Evolutionary conservation across 1,140 invertebrate species (phyloP).

Genomic region (Eufriesea mexicana): DNA sequence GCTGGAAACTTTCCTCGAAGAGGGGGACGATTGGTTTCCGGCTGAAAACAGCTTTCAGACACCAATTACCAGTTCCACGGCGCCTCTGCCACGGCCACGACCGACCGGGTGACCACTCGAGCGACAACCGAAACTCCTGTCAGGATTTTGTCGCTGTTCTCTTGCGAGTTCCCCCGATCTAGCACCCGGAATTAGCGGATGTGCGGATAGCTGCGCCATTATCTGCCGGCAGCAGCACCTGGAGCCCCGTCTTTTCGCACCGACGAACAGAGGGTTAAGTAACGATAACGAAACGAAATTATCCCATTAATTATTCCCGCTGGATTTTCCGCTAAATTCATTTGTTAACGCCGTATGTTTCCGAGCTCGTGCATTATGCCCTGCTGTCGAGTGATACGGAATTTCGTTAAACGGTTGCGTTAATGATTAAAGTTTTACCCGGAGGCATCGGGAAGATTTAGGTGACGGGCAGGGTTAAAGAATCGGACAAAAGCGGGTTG

Average conservation of each 20-base stretch:
- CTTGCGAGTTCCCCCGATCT: background rate
- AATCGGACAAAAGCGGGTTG: background rate
- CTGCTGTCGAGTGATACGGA: background rate
- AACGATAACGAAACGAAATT: background rate
- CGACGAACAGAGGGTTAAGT: background rate
- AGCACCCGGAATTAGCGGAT: slow-evolving; percentile 19
- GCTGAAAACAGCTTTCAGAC: slow-evolving; percentile 45
- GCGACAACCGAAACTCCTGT: slow-evolving; percentile 38
- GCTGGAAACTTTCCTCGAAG: slow-evolving; percentile 33
- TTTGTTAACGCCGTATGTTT: background rate
- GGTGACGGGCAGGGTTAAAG: background rate
- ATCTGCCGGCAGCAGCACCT: background rate
- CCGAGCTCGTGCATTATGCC: background rate
- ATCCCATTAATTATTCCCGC: background rate
- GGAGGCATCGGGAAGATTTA: background rate
- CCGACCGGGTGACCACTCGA: slow-evolving; percentile 7
- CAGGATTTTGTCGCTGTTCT: slow-evolving; percentile 5
- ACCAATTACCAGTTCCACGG: slow-evolving; percentile 25
- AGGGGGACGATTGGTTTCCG: slow-evolving; percentile 44
- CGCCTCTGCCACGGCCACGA: background rate
- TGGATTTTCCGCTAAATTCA: background rate
- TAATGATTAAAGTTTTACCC: background rate
- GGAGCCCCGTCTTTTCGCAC: background rate
- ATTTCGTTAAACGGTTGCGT: background rate
- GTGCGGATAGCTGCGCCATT: slow-evolving; percentile 3